Conservation (phyloP, 2,888 invertebrate genomes). For the Orthonevra nobilis region DNA sequence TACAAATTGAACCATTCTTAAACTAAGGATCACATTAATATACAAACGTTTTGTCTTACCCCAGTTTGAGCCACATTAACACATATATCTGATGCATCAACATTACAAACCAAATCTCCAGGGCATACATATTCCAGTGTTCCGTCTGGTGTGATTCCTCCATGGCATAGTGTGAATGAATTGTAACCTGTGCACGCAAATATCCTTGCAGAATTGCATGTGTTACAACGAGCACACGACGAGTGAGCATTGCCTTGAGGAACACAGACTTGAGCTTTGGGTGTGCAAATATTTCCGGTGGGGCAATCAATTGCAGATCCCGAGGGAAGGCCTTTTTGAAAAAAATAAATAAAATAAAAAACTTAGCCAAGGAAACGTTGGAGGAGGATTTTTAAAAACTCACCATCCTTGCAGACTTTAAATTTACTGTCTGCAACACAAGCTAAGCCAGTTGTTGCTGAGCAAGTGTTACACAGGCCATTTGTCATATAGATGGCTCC, state of each 20-base stretch:
- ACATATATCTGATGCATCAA: constrained; percentile 33
- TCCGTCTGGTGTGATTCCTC: background rate
- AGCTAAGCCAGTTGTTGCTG: constrained; percentile 24
- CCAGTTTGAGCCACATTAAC: constrained; percentile 9
- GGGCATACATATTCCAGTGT: constrained; percentile 9
- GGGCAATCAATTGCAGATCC: constrained; percentile 9
- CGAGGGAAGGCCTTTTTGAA: constrained; percentile 15
- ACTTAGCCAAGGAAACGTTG: background rate
- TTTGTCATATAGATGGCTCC: constrained; percentile 9
- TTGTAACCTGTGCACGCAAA: constrained; percentile 34
- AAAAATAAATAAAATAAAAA: background rate
- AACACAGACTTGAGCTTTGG: constrained; percentile 5
- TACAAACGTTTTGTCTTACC: background rate
- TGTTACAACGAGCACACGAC: constrained; percentile 20
- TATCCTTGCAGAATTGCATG: background rate
- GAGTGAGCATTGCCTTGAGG: background rate
- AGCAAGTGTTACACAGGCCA: constrained; percentile 43
- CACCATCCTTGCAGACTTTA: constrained; percentile 33
- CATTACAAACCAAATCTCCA: constrained; percentile 7
- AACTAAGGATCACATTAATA: background rate
- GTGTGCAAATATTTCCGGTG: constrained; percentile 27
- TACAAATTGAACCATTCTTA: background rate
- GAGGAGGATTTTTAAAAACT: background rate
- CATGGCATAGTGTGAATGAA: constrained; percentile 30
- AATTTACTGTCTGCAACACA: constrained; percentile 35